Conservation (phyloP, 2,888 invertebrate species). For the Gasteruption jaculator region DNA sequence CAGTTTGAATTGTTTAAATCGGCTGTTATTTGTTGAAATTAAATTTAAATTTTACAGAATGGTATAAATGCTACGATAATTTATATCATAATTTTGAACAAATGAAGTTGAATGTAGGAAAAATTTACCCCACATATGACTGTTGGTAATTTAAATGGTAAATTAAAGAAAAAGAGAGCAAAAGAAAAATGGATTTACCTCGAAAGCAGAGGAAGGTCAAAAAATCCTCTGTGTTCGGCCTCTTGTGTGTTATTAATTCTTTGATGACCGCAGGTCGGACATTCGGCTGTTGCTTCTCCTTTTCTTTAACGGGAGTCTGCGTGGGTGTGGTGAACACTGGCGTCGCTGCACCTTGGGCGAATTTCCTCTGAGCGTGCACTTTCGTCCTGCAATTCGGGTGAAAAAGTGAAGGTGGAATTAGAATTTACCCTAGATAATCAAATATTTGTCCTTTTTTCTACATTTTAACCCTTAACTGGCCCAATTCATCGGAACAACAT, state of each 20-base stretch:
- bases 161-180: not conserved
- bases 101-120: no score
- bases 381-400: slow-evolving; percentile 66
- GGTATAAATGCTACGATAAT: no score
- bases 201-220: slow-evolving; percentile 79
- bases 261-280: slow-evolving; percentile 55
- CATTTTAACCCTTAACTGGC: not conserved
- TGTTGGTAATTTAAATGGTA: slow-evolving; percentile 1
- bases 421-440: slow-evolving; percentile 1
- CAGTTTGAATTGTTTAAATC: no score
- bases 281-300: no score
- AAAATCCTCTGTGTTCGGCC: slow-evolving; percentile 82
- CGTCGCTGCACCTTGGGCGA: slow-evolving; percentile 73
- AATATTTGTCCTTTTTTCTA: slow-evolving; percentile 8
- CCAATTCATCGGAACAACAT: no score
- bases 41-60: no score
- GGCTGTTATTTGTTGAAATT: no score
- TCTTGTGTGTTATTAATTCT: slow-evolving; percentile 62
- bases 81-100: not conserved
- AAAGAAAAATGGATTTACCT: slow-evolving; percentile 52
- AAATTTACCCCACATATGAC: not conserved
- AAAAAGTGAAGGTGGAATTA: no score
- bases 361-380: slow-evolving; percentile 83
- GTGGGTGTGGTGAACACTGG: slow-evolving; percentile 56
- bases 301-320: slow-evolving; percentile 60